Conservation (phyloP, 1,140 invertebrate species). For the Orius insidiosus region DNA sequence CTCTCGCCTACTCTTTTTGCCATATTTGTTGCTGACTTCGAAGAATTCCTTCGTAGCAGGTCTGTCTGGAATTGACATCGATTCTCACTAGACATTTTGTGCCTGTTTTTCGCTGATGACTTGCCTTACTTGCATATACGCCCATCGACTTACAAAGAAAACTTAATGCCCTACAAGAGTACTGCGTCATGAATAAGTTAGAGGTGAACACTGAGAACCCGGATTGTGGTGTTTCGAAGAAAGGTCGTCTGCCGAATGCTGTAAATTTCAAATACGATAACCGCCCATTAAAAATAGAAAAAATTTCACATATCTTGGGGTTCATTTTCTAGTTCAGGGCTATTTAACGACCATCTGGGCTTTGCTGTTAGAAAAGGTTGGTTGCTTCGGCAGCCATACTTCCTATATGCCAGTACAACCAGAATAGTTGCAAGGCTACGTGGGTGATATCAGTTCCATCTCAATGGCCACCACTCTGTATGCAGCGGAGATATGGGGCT, state of each 20-base stretch:
- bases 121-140: constrained; percentile 11
- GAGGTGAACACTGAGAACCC: constrained; percentile 17
- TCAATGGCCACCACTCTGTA: no score
- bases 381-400: no score
- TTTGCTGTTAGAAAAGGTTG: no score
- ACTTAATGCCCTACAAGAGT: constrained; percentile 11
- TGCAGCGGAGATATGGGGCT: no score
- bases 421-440: no score
- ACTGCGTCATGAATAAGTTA: constrained; percentile 11
- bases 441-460: no score
- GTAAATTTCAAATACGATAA: no score
- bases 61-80: neutral
- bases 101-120: constrained; percentile 19
- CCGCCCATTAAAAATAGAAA: no score
- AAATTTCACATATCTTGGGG: no score
- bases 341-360: no score
- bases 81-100: neutral
- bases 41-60: neutral
- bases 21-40: constrained; percentile 16
- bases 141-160: constrained; percentile 6
- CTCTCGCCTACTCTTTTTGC: constrained; percentile 17
- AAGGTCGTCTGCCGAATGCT: neutral
- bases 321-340: no score
- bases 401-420: no score
- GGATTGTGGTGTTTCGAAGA: constrained; percentile 14